Conservation (phyloP, 2,113 vertebrate genomes). For the Oryzias curvinotus region DNA sequence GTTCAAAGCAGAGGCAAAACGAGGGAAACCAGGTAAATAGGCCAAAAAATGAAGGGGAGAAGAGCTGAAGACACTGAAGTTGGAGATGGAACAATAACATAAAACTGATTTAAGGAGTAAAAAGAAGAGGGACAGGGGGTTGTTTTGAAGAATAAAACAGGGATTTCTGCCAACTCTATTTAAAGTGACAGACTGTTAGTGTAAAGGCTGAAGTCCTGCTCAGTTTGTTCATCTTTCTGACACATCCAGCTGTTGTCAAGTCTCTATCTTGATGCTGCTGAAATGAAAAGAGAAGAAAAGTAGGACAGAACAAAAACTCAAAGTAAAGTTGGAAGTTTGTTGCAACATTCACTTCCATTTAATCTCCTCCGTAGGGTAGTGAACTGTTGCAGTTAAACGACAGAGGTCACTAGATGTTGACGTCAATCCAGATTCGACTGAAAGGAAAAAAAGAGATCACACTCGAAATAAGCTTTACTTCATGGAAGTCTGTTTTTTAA, state of each 20-base stretch:
- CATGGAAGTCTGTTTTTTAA: background rate
- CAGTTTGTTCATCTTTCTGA: background rate
- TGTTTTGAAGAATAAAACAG: background rate
- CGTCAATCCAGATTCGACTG: background rate
- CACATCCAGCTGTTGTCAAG: background rate
- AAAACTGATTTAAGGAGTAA: background rate
- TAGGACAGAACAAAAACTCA: background rate
- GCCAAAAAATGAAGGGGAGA: background rate
- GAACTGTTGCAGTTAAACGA: constrained; percentile 1
- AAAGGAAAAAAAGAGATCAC: background rate
- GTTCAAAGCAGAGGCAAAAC: constrained; percentile 27
- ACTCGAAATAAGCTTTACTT: background rate
- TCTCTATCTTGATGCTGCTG: background rate
- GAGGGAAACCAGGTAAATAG: constrained; percentile 14
- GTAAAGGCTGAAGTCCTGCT: background rate
- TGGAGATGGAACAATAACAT: constrained; percentile 1
- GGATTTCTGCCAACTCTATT: constrained; percentile 1
- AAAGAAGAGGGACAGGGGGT: background rate
- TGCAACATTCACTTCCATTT: background rate
- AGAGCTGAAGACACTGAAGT: constrained; percentile 15
- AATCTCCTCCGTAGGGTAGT: background rate
- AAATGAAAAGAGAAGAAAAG: background rate
- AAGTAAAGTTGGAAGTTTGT: background rate
- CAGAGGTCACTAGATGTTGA: constrained; percentile 6
- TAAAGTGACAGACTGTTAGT: background rate